Conservation (phyloP, 2,113 vertebrate genomes). For the Psettodes erumei region DNA sequence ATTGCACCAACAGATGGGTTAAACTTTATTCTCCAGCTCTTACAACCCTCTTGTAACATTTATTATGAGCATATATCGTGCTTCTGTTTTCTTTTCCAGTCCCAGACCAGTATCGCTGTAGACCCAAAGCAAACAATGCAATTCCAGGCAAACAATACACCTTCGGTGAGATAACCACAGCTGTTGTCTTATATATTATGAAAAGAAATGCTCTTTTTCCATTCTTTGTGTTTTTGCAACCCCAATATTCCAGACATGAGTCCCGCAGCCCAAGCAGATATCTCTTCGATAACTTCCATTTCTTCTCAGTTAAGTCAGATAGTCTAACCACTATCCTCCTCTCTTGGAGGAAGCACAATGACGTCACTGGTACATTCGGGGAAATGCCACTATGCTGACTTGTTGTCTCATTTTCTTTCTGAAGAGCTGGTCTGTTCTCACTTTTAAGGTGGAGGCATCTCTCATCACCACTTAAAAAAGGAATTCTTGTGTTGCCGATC, state of each 20-base stretch:
- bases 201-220: not conserved
- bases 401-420: constrained; percentile 43
- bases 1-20: not conserved
- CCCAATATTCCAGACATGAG: not conserved
- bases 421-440: not conserved
- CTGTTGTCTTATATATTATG: not conserved
- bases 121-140: not conserved
- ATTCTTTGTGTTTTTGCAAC: not conserved
- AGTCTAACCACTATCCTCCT: constrained; percentile 54
- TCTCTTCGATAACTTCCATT: constrained; percentile 9
- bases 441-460: not conserved
- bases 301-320: constrained; percentile 25
- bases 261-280: not conserved
- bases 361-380: constrained; percentile 68
- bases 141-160: not conserved
- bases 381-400: constrained; percentile 68
- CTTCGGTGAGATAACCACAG: constrained; percentile 48
- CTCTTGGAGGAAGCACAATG: constrained; percentile 65
- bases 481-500: fast-evolving
- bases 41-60: not conserved
- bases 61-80: constrained; percentile 29
- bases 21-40: not conserved
- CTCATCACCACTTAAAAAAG: not conserved
- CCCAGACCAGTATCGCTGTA: constrained; percentile 17
- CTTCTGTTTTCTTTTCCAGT: constrained; percentile 48